Conservation (phyloP, 2,888 invertebrate species). For the Silvanus unidentatus region DNA sequence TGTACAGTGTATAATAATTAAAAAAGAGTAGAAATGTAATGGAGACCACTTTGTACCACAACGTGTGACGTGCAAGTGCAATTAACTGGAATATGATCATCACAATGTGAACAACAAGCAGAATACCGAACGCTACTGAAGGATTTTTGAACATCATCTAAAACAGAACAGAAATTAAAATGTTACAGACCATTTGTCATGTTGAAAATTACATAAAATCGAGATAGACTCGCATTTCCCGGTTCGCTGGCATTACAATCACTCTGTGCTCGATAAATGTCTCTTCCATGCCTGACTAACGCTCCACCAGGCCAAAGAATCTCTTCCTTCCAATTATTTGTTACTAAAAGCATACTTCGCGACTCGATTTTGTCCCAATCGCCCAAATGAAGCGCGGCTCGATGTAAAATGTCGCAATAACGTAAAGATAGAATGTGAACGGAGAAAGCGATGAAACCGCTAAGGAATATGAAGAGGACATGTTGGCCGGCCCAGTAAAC, state of each 20-base stretch:
- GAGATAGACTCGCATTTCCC: slow-evolving; percentile 68
- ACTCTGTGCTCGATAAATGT: slow-evolving; percentile 69
- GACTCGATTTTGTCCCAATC: slow-evolving; percentile 56
- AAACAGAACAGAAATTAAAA: slow-evolving; percentile 34
- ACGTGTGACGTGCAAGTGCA: slow-evolving; percentile 69
- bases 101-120: slow-evolving; percentile 65
- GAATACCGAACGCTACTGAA: slow-evolving; percentile 64
- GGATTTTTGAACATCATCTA: slow-evolving; percentile 87
- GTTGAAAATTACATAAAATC: slow-evolving; percentile 71
- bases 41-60: slow-evolving; percentile 90
- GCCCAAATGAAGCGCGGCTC: slow-evolving; percentile 85
- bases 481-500: slow-evolving; percentile 79
- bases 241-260: slow-evolving; percentile 84
- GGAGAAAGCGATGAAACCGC: slow-evolving; percentile 73
- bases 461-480: slow-evolving; percentile 75
- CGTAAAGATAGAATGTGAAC: slow-evolving; percentile 58
- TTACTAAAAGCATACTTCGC: slow-evolving; percentile 36
- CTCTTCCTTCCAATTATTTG: slow-evolving; percentile 51
- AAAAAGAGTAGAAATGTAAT: slow-evolving; percentile 79
- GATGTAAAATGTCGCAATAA: slow-evolving; percentile 85
- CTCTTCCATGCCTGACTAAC: slow-evolving; percentile 65
- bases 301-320: slow-evolving; percentile 72
- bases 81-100: slow-evolving; percentile 73
- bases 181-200: slow-evolving; percentile 4
- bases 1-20: slow-evolving; percentile 88